Evolutionary conservation across 1,140 invertebrate genomes (phyloP).

Genomic region (Drosophila pachea): DNA sequence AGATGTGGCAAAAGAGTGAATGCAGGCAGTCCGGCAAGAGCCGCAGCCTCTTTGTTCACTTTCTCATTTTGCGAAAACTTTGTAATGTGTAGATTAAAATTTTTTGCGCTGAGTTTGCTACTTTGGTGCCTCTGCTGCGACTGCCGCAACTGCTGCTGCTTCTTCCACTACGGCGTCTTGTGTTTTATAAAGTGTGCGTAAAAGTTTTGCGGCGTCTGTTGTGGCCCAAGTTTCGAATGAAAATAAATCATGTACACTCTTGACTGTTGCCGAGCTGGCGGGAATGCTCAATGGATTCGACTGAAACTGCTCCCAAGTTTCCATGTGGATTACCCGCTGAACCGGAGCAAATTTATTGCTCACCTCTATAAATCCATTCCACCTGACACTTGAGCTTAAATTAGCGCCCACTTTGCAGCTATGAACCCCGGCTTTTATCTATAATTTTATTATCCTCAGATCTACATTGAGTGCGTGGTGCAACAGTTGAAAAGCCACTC

Average conservation of each 20-base stretch:
- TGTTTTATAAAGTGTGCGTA: slow-evolving; percentile 35
- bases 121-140: no score
- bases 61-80: slow-evolving; percentile 55
- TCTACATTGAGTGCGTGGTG: background rate
- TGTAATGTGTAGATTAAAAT: slow-evolving; percentile 70
- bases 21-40: slow-evolving; percentile 27
- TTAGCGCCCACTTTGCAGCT: slow-evolving; percentile 15
- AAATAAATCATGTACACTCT: slow-evolving; percentile 71
- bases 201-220: slow-evolving; percentile 51
- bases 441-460: slow-evolving; percentile 18
- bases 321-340: slow-evolving; percentile 44
- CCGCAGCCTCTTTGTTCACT: slow-evolving; percentile 35
- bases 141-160: no score
- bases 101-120: slow-evolving; percentile 49
- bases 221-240: slow-evolving; percentile 65
- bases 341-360: slow-evolving; percentile 55
- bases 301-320: slow-evolving; percentile 14
- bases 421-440: slow-evolving; percentile 2
- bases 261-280: slow-evolving; percentile 28
- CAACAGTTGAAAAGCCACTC: slow-evolving; percentile 39
- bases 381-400: slow-evolving; percentile 34
- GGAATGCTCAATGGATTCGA: slow-evolving; percentile 31
- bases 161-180: slow-evolving; percentile 29
- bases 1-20: slow-evolving; percentile 32
- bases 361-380: slow-evolving; percentile 40